Base-by-base conservation (phyloP, 2,113 vertebrate genomes). In the Tachycineta bicolor region DNA sequence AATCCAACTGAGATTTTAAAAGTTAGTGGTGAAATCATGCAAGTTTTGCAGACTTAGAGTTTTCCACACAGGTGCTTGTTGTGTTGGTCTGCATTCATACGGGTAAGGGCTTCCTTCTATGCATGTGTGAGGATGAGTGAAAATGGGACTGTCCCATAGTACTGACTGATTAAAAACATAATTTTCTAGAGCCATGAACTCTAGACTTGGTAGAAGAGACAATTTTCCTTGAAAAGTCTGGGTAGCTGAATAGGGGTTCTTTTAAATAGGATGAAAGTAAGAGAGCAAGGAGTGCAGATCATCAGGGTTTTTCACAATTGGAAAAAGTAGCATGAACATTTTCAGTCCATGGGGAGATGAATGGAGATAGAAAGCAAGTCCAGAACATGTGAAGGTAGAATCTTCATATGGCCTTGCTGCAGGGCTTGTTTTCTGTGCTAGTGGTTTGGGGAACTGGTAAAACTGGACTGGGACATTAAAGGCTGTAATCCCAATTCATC, bases 241-340 rank as follows among this genome's bases (percentile, higher is more conserved):
- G 26, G 29, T 33, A 58, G 37, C 19, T 93, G n/a, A 53, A 67
- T 29, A 74, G n/a, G 10, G 34, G 13, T 49, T 94, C 31, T 47
- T 50, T 18, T 65, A 53, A 75, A 91, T 8, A 59, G 11, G 13
- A 46, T 63, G 55, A 41, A 89, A 62, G 17, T 26, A 75, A 71
- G 75, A 63, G 10, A 62, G 25, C 50, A 69, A 69, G 13, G 52
- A 58, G 11, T 87, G 52, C 19, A 28, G 29, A 46, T 56, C 2
- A 2, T 44, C 41, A 41, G 46, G 65, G 46, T 2, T 3, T 50
- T 90, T 58, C 1, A 0, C 65, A 41, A 10, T 11, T 3, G 2
- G 17, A 22, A 43, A 68, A 77, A 81, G 37, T 11, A 63, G 8
- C 1, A 1, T 0, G 6, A 78, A 28, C 11, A 13, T 84, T 92